Conservation (phyloP, 2,113 vertebrate species). For the Gavia stellata region DNA sequence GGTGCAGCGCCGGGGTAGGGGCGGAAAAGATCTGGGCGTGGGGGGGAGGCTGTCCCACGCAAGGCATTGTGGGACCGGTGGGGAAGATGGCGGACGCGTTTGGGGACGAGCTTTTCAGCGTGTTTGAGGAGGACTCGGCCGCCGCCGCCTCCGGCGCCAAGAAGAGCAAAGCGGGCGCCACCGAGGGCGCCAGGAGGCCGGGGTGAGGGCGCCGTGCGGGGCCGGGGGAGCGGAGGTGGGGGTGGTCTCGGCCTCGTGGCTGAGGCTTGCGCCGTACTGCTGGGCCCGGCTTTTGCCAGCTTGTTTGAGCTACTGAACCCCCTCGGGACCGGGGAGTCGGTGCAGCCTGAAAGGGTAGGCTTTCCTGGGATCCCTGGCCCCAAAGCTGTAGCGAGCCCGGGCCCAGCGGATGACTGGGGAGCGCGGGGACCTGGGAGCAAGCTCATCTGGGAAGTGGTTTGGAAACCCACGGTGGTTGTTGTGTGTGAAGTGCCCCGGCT, state of each 20-base stretch:
- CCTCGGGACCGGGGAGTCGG: rapidly evolving
- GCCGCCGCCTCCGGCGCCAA: constrained; percentile 18
- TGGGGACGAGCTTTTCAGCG: constrained; percentile 91
- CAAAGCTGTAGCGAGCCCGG: no score
- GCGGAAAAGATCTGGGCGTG: no score
- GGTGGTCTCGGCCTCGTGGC: rapidly evolving
- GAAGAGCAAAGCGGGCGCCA: constrained; percentile 49
- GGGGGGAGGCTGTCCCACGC: not conserved
- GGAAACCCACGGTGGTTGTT: rapidly evolving
- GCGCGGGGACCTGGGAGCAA: rapidly evolving
- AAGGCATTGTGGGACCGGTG: not conserved
- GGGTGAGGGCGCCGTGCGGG: constrained; percentile 65
- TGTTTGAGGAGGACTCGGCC: constrained; percentile 86
- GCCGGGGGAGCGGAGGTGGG: rapidly evolving
- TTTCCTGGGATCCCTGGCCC: not conserved
- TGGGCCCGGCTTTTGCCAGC: not conserved
- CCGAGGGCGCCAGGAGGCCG: not conserved
- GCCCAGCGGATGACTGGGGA: rapidly evolving
- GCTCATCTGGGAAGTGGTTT: rapidly evolving
- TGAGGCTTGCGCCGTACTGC: rapidly evolving
- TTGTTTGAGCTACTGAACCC: rapidly evolving
- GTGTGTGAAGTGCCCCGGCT: rapidly evolving
- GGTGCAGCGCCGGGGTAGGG: rapidly evolving
- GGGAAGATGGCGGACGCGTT: constrained; percentile 87
- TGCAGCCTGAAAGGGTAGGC: rapidly evolving